Percentiles rank a stretch among this genome's conserved stretches.
Conservation (phyloP, 1,140 invertebrate genomes). For the Zaprionus ornatus region DNA sequence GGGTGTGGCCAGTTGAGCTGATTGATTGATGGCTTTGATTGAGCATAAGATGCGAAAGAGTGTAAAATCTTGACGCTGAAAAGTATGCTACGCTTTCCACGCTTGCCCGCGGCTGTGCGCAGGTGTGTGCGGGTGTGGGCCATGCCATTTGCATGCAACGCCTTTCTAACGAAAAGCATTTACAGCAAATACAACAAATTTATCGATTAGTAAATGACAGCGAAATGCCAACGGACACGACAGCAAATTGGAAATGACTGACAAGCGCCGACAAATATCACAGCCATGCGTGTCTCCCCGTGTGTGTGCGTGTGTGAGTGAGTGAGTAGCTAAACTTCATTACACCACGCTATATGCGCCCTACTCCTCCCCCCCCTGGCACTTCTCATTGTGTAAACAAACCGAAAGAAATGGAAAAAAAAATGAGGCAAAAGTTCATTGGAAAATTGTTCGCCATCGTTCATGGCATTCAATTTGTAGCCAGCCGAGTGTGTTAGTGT, state of each 20-base stretch:
- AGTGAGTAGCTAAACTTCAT: background rate
- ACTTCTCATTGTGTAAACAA: conserved; percentile 34
- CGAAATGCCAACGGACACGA: conserved; percentile 64
- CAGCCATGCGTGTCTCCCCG: conserved; percentile 22
- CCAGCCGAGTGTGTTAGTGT: background rate
- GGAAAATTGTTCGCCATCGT: conserved; percentile 32
- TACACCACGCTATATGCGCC: conserved; percentile 3
- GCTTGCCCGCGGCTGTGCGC: background rate
- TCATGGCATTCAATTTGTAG: conserved; percentile 30
- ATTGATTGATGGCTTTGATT: conserved; percentile 32
- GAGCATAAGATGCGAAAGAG: conserved; percentile 26
- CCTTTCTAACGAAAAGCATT: conserved; percentile 56
- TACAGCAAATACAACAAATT: conserved; percentile 74
- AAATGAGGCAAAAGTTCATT: conserved; percentile 24
- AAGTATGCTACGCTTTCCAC: background rate
- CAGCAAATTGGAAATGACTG: conserved; percentile 74
- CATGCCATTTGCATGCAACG: conserved; percentile 45
- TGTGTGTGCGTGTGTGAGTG: background rate
- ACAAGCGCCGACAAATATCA: conserved; percentile 75
- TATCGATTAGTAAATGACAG: conserved; percentile 76
- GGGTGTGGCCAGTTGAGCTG: conserved; percentile 22
- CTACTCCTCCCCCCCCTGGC: background rate
- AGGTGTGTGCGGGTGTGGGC: background rate
- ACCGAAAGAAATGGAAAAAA: conserved; percentile 17
- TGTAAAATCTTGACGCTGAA: conserved; percentile 7